These are phyloP conservation scores for Bombylius major DNA, from an alignment of 2,888 invertebrate genomes.

Conservation along the genomic window DNA sequence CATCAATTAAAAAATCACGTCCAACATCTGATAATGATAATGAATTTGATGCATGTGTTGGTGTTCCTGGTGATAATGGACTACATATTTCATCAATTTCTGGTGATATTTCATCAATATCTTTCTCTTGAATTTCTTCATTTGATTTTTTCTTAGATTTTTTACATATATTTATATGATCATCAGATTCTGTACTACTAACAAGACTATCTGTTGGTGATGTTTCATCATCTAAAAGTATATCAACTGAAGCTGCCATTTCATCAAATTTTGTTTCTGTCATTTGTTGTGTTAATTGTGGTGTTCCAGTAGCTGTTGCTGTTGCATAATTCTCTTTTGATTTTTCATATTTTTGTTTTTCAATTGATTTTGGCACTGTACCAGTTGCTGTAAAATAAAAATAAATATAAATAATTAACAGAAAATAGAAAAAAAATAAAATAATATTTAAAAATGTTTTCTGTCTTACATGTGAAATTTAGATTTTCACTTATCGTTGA, in stretches of 20 bases:
- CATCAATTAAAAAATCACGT: constrained; percentile 70
- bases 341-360: constrained; percentile 12
- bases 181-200: constrained; percentile 35
- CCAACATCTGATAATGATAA: constrained; percentile 65
- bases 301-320: constrained; percentile 20
- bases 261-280: constrained; percentile 51
- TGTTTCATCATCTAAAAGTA: constrained; percentile 67
- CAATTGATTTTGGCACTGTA: constrained; percentile 6
- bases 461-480: constrained; percentile 11
- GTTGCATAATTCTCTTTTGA: not conserved
- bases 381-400: constrained; percentile 8
- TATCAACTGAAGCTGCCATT: constrained; percentile 54
- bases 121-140: constrained; percentile 37
- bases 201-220: constrained; percentile 72
- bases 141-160: constrained; percentile 30
- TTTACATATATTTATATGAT: constrained; percentile 17
- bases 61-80: constrained; percentile 59
- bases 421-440: not conserved
- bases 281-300: constrained; percentile 27
- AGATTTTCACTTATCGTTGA: constrained; percentile 10
- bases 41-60: constrained; percentile 66
- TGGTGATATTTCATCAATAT: constrained; percentile 37
- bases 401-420: not conserved
- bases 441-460: no score
- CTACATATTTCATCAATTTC: constrained; percentile 31